Conservation (phyloP, 2,888 invertebrate genomes). For the Drosophila vallismaia region DNA sequence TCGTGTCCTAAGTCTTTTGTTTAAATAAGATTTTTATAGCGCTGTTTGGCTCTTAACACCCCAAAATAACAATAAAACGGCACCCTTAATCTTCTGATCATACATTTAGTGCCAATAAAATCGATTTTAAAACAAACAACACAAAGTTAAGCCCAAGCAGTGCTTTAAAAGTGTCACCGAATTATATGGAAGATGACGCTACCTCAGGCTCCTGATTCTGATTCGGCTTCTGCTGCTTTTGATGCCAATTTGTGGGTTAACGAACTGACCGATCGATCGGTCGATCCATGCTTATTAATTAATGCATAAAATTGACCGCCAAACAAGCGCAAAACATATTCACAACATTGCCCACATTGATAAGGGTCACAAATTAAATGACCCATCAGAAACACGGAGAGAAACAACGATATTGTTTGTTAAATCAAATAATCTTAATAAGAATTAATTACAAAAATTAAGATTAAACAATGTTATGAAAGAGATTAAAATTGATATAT, state of each 20-base stretch:
- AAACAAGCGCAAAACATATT: slow-evolving; percentile 61
- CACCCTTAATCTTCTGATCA: slow-evolving; percentile 43
- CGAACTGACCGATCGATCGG: slow-evolving; percentile 55
- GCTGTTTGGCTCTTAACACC: slow-evolving; percentile 53
- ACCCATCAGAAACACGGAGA: neutral
- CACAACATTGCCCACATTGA: slow-evolving; percentile 62
- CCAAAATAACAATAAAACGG: slow-evolving; percentile 44
- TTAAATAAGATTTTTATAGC: slow-evolving; percentile 41
- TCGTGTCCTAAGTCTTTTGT: slow-evolving; percentile 77
- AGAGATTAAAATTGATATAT: too few relatives aligned
- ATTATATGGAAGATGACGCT: slow-evolving; percentile 28
- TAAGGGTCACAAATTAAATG: slow-evolving; percentile 70
- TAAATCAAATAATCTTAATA: too few relatives aligned
- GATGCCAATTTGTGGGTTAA: slow-evolving; percentile 54
- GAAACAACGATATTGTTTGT: neutral
- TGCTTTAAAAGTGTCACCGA: slow-evolving; percentile 42
- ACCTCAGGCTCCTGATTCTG: slow-evolving; percentile 1
- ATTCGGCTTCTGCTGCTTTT: slow-evolving; percentile 11
- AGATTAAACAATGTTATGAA: too few relatives aligned
- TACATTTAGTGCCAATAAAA: slow-evolving; percentile 55
- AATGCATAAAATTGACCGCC: slow-evolving; percentile 61
- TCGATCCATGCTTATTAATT: slow-evolving; percentile 56
- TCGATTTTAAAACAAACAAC: slow-evolving; percentile 49
- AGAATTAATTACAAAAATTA: too few relatives aligned
- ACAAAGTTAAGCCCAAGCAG: slow-evolving; percentile 42